These are phyloP conservation scores for Sycophila texana DNA, from an alignment of 2,888 invertebrate species.

Conservation along the genomic window DNA sequence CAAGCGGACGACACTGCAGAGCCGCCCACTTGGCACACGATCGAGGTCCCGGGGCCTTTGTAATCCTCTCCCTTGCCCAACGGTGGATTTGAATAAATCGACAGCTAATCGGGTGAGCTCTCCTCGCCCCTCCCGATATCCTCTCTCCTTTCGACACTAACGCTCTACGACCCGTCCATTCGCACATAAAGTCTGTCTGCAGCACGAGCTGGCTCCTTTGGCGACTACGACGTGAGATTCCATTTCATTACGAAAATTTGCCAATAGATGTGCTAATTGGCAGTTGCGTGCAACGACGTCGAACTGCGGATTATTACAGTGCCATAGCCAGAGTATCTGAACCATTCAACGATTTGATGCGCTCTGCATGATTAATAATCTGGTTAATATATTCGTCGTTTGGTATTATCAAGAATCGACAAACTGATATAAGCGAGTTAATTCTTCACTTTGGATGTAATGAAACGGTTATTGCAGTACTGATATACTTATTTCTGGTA, in stretches of 20 bases:
- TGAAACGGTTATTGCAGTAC: too few species aligned
- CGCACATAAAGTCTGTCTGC: background rate
- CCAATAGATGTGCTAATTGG: constrained; percentile 26
- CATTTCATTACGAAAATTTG: constrained; percentile 22
- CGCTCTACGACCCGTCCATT: background rate
- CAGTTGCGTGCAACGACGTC: background rate
- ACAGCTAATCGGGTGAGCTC: constrained; percentile 41
- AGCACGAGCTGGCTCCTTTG: background rate
- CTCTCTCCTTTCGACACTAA: background rate
- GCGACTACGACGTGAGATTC: too few species aligned
- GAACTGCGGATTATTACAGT: too few species aligned
- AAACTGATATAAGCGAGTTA: too few species aligned
- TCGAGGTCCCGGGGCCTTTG: constrained; percentile 19
- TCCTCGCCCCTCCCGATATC: constrained; percentile 11
- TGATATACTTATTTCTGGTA: too few species aligned
- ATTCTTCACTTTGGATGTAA: too few species aligned
- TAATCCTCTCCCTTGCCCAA: constrained; percentile 23
- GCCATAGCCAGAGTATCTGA: too few species aligned
- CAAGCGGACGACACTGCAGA: constrained; percentile 10
- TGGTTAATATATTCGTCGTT: background rate
- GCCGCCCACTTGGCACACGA: background rate
- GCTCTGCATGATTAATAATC: too few species aligned
- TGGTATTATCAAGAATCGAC: too few species aligned
- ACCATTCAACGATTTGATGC: too few species aligned
- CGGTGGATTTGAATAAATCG: constrained; percentile 53